A percentile compares a stretch with the other conserved stretches of the same genome.
These are phyloP conservation scores for Platygyra sinensis DNA, from an alignment of 64 coral and sea anemone species.

Conservation along the genomic window DNA sequence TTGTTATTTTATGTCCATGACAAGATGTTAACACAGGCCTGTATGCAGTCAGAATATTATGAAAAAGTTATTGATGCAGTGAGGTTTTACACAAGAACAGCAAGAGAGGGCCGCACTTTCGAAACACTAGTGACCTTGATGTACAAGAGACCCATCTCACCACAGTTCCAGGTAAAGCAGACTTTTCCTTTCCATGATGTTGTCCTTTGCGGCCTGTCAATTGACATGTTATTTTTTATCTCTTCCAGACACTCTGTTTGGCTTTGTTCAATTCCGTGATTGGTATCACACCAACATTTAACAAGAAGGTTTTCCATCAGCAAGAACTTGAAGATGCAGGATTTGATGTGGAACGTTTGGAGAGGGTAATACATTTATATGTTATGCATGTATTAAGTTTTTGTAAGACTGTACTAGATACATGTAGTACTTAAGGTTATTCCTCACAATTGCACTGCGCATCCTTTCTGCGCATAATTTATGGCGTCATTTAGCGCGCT, in stretches of 20 bases:
- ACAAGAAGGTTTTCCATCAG: constrained; percentile 91
- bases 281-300: constrained; percentile 78
- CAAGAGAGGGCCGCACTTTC: constrained; percentile 77
- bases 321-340: constrained; percentile 94
- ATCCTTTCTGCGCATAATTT: no score
- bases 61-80: constrained; percentile 79
- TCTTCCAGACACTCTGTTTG: constrained; percentile 76
- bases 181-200: no score
- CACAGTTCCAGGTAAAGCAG: constrained; percentile 83
- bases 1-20: background rate
- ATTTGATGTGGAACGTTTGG: constrained; percentile 81
- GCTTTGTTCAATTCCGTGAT: constrained; percentile 83
- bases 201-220: no score
- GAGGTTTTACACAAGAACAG: constrained; percentile 70
- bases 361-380: constrained; percentile 58
- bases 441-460: no score
- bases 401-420: no score
- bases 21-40: constrained; percentile 84
- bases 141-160: constrained; percentile 78
- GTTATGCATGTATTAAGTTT: no score
- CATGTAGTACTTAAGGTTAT: no score
- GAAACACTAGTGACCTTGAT: constrained; percentile 84
- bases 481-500: no score
- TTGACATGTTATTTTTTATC: background rate
- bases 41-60: constrained; percentile 75